Evolutionary conservation across 2,797 vertebrate species (phyloP), one percentile per base, ranked within the genome.

Genomic region (Paedocypris micromegethes): DNA sequence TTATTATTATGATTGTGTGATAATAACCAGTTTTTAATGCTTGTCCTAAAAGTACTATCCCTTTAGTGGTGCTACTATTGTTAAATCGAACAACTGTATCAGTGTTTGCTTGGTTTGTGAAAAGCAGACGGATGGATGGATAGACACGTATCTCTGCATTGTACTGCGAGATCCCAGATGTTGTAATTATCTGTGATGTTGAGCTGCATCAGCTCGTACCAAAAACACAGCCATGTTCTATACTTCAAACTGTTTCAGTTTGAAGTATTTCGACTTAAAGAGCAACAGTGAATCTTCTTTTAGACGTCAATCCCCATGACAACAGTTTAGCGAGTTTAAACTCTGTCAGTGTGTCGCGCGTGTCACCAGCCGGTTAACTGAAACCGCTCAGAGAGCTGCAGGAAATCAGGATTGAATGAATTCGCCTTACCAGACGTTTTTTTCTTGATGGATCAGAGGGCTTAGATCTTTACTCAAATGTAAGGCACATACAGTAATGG

Each of bases 401-500:
- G 39, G 6, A 44, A 2, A 40, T 39, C 53, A 7, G 46, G 64
- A 57, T 44, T 58, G 64, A 66, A 38, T 42, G 46, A 48, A 38
- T 49, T 54, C 43, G 8, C 39, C 64, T n/a, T 52, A 37, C 9
- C n/a, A 66, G 39, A 55, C 49, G 9, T 45, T 59, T 23, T 23
- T 23, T 23, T 59, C 37, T 48, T 39, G 56, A n/a, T 23, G 46
- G 65, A 59, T 67, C 65, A 52, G 46, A 45, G 65, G 9, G 3
- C 1, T 4, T 43, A 2, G 7, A 41, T 55, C 38, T 3, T 7
- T 40, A 40, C 39, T 45, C n/a, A 23, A 23, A 23, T 23, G 23
- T 23, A 23, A 23, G 23, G 23, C 23, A 23, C 23, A 23, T 23
- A 23, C 23, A 23, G 23, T 23, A 23, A 23, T 23, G 23, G 23